A percentile compares a stretch with the other conserved stretches of the same genome.
phyloP scores from a whole-genome alignment of 2,797 vertebrate species.

The Sebastes steindachneri region DNA sequence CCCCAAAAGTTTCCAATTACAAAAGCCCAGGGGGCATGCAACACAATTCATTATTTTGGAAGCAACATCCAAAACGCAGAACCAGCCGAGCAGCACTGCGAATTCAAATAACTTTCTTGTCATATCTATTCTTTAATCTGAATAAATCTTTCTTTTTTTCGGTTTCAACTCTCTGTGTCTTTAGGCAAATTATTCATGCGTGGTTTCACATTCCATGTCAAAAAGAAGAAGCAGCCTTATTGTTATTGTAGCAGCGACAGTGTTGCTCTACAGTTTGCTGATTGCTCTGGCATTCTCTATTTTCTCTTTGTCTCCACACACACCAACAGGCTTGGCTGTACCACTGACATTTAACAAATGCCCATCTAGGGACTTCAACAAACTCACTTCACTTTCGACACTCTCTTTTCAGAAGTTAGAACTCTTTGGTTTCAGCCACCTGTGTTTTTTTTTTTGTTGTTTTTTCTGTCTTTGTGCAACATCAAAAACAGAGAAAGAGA shows the following conservation, averaged over 20 bases:
- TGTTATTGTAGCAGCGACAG: slow-evolving; percentile 12
- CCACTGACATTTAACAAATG: slow-evolving; percentile 47
- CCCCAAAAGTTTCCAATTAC: slow-evolving; percentile 58
- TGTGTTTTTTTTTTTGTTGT: slow-evolving; percentile 17
- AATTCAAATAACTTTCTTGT: slow-evolving; percentile 48
- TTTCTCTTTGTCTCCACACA: background rate
- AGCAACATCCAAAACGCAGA: slow-evolving; percentile 21
- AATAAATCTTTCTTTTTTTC: slow-evolving; percentile 8
- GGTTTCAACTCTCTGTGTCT: slow-evolving; percentile 9
- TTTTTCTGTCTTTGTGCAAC: slow-evolving; percentile 2
- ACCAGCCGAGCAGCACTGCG: slow-evolving; percentile 29
- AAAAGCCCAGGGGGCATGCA: slow-evolving; percentile 35
- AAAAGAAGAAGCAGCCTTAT: slow-evolving; percentile 4
- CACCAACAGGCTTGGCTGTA: background rate
- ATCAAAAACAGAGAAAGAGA: slow-evolving; percentile 29
- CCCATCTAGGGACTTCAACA: slow-evolving; percentile 23
- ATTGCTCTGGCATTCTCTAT: background rate
- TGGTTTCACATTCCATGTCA: slow-evolving; percentile 31
- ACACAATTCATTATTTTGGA: slow-evolving; percentile 53
- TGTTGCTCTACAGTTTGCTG: background rate
- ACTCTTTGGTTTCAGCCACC: slow-evolving; percentile 30
- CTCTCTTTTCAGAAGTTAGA: slow-evolving; percentile 22
- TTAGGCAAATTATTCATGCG: slow-evolving; percentile 46
- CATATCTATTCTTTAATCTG: slow-evolving; percentile 45
- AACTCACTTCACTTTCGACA: slow-evolving; percentile 16